Percentiles rank a stretch among this genome's conserved stretches.
Evolutionary conservation across 2,888 invertebrate genomes (phyloP).

Genomic region (Volucella bombylans): DNA sequence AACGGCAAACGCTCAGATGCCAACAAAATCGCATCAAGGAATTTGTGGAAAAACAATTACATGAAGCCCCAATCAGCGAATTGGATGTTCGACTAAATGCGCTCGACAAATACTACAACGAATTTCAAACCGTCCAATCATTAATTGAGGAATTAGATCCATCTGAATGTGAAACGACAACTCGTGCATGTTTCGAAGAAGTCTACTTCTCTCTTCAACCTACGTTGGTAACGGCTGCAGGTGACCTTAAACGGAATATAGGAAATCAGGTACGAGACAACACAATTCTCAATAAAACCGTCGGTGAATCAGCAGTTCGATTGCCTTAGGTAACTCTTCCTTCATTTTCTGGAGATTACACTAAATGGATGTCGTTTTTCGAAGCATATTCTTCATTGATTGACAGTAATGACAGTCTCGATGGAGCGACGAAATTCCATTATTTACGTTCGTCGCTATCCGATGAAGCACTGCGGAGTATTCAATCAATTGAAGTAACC

Average conservation of each 20-base stretch:
- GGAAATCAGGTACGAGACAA: too few species aligned
- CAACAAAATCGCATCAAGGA: constrained; percentile 2
- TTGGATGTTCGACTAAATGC: too few species aligned
- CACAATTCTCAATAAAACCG: background rate
- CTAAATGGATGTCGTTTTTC: constrained; percentile 9
- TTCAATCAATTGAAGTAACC: constrained; percentile 17
- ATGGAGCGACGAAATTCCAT: constrained; percentile 5
- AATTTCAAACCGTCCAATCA: constrained; percentile 12
- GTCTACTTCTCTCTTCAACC: constrained; percentile 15
- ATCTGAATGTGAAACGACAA: constrained; percentile 6
- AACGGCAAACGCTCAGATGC: background rate
- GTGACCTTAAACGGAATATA: too few species aligned
- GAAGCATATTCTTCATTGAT: constrained; percentile 1
- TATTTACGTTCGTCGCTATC: constrained; percentile 11
- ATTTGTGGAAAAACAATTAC: too few species aligned
- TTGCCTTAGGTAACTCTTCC: constrained; percentile 10
- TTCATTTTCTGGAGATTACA: constrained; percentile 23
- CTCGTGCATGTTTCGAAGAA: constrained; percentile 25
- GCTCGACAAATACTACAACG: constrained; percentile 1
- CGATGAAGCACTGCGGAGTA: constrained; percentile 7
- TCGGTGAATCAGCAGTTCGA: constrained; percentile 13
- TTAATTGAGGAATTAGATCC: constrained; percentile 16
- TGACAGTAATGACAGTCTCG: constrained; percentile 2
- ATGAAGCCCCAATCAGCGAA: too few species aligned
- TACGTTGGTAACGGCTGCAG: background rate